These are phyloP conservation scores for Cantharis rustica DNA, from an alignment of 2,888 invertebrate species.

Conservation along the genomic window DNA sequence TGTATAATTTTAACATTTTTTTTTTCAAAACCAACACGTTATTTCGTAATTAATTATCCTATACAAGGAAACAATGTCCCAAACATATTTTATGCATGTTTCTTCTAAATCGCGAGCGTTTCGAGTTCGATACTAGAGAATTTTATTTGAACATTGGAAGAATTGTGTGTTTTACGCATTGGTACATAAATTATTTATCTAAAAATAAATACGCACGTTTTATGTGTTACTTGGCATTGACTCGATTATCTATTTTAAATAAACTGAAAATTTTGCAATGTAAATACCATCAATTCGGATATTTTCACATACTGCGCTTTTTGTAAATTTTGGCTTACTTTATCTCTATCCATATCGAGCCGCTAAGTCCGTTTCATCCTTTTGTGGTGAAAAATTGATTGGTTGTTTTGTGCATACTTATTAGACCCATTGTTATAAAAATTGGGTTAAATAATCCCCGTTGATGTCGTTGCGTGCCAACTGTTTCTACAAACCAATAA, in stretches of 20 bases:
- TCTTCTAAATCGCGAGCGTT: background rate
- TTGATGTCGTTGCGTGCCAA: background rate
- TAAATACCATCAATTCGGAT: background rate
- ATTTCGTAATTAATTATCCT: background rate
- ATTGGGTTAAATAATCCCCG: background rate
- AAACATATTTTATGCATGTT: background rate
- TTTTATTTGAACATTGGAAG: background rate
- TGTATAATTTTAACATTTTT: background rate
- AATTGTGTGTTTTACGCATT: background rate
- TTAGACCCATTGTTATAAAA: background rate
- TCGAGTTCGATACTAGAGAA: background rate
- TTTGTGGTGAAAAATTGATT: background rate
- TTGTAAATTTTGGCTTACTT: background rate
- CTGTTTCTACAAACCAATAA: background rate
- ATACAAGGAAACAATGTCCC: background rate
- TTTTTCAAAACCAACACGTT: background rate
- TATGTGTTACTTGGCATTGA: background rate
- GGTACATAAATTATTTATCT: background rate
- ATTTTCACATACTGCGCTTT: background rate
- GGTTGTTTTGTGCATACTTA: background rate
- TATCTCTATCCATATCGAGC: background rate
- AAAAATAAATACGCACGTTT: constrained; percentile 1
- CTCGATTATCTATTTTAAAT: background rate
- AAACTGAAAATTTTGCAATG: background rate
- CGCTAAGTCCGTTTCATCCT: background rate